Conservation (phyloP, 2,113 vertebrate species). For the Candoia aspera region DNA sequence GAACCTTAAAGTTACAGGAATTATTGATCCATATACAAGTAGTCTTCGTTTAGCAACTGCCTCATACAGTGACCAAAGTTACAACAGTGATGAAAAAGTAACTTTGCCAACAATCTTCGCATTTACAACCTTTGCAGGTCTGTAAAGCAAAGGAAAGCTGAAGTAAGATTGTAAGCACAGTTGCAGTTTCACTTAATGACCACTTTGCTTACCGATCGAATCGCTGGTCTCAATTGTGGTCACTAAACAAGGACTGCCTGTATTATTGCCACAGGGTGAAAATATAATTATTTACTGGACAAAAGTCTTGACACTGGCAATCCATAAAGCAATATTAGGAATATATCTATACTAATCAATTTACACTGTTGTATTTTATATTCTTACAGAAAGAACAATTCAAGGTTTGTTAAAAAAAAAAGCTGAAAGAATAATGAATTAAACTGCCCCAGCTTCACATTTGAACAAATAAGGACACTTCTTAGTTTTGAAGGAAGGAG, state of each 20-base stretch:
- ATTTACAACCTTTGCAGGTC: not conserved
- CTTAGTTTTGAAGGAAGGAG: constrained; percentile 13
- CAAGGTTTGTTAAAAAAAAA: constrained; percentile 33
- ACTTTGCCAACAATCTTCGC: not conserved
- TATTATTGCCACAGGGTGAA: not conserved
- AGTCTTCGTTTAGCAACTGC: not conserved
- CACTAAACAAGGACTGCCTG: not conserved
- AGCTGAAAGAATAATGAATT: constrained; percentile 7
- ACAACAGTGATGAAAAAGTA: not conserved
- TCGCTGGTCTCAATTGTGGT: not conserved
- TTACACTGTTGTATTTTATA: accelerated
- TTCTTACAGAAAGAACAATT: constrained; percentile 25
- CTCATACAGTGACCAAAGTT: not conserved
- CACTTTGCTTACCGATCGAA: not conserved
- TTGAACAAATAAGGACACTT: not conserved
- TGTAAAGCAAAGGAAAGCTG: not conserved
- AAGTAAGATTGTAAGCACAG: not conserved
- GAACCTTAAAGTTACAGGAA: not conserved
- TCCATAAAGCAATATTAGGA: not conserved
- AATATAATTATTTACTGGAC: not conserved
- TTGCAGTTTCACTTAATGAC: not conserved
- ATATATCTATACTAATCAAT: accelerated
- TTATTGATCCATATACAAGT: not conserved
- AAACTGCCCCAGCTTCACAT: not conserved
- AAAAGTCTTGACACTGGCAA: not conserved